Base-by-base conservation (phyloP, 2,888 invertebrate species). In the Pycnomerus fuliginosus region DNA sequence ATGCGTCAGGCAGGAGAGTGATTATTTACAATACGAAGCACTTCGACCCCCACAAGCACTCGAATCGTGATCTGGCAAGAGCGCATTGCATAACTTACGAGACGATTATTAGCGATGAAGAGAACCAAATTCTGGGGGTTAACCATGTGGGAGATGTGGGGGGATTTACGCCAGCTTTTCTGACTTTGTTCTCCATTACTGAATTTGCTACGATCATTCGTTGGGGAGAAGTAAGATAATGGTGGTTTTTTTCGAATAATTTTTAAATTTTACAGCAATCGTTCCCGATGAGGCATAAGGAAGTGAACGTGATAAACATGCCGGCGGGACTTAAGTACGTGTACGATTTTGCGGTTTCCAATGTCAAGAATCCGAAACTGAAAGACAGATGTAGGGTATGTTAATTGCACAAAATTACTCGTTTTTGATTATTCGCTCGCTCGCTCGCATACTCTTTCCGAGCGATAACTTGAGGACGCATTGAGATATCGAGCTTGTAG, bases 261-360 rank as follows among this genome's bases (percentile, higher is more conserved):
- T 44, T 47, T 38, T 47, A 32, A 53, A 42, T 70, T n/a, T n/a
- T 77, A 38, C 71, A 84, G 83, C 87, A 88, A 79, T 86, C 88
- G 0, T 53, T 85, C 47, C 90, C 90, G 3, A 80, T 89, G 77
- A 77, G 89, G 10, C 89, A 90, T 71, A 89, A 88, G 68, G 82
- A 82, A 61, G 78, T 87, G 25, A 84, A 89, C 63, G 72, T 85
- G 44, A 69, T 88, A 20, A 85, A 88, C 63, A 73, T 89, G 10
- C 85, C 87, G 1, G 62, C 79, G n/a, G 77, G 85, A 0, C 67
- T 89, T n/a, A 84, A 83, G 58, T 87, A 86, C 69, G 77, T 87
- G 13, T 81, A 85, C 44, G 88, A 90, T 62, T 85, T 89, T 61
- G 82, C 83, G 1, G 76, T 79, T 53, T 79, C 80, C 33, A 79